These are phyloP conservation scores for Arenaria interpres DNA, from an alignment of 2,113 vertebrate species.

Conservation along the genomic window DNA sequence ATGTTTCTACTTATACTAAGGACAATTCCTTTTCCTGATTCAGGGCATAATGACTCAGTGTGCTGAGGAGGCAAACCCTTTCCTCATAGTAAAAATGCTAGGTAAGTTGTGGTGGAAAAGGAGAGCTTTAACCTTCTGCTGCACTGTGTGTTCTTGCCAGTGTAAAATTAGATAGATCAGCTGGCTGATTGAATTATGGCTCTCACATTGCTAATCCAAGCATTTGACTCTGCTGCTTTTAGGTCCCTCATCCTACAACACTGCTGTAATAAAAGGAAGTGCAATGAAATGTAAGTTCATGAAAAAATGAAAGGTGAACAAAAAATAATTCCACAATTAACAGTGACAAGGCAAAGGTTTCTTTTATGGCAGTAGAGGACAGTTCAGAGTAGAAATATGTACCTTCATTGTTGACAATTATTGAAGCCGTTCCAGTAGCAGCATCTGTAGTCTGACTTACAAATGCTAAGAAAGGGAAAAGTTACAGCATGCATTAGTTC, in stretches of 20 bases:
- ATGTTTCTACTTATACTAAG: background rate
- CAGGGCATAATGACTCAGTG: background rate
- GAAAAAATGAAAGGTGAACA: background rate
- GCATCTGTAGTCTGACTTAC: slow-evolving; percentile 86
- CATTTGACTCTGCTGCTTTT: background rate
- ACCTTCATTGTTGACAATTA: slow-evolving; percentile 93
- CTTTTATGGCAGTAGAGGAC: slow-evolving; percentile 16
- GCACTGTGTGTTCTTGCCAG: background rate
- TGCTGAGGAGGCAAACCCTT: background rate
- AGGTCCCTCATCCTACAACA: background rate
- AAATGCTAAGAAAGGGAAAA: slow-evolving; percentile 83
- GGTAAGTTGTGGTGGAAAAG: background rate
- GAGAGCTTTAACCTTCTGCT: background rate
- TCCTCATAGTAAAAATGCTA: background rate
- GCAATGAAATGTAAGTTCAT: background rate
- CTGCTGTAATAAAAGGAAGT: background rate
- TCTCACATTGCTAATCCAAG: background rate
- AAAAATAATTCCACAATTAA: background rate
- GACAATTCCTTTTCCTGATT: background rate
- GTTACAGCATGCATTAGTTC: slow-evolving; percentile 48
- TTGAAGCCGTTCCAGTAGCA: slow-evolving; percentile 91
- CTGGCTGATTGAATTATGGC: background rate
- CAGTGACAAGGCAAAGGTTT: background rate
- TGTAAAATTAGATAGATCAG: background rate
- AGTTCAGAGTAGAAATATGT: slow-evolving; percentile 36